Evolutionary conservation across 2,888 invertebrate genomes (phyloP).

Genomic region (Chloroclystis v-ata): DNA sequence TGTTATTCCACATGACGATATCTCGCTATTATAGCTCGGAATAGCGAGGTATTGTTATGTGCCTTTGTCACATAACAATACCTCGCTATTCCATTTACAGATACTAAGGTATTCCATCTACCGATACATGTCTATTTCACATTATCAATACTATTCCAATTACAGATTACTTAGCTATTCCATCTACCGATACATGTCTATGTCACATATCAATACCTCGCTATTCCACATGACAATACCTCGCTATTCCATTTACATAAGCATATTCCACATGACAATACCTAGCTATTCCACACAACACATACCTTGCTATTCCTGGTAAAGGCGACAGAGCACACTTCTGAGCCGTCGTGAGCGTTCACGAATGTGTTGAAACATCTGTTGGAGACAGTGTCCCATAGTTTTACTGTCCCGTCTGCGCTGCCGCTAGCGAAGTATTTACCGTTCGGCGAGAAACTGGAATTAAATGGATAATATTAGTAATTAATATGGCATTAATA

Average conservation of each 20-base stretch:
- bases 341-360: slow-evolving; percentile 95
- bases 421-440: slow-evolving; percentile 88
- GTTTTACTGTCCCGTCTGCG: slow-evolving; percentile 94
- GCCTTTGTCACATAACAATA: background rate
- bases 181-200: background rate
- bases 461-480: background rate
- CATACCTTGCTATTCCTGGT: slow-evolving; percentile 15
- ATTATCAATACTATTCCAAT: no score
- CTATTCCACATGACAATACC: background rate
- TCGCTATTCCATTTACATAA: background rate
- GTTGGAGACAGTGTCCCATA: slow-evolving; percentile 98
- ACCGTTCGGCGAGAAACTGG: slow-evolving; percentile 71
- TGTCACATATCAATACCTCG: background rate
- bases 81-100: background rate
- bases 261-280: background rate
- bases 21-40: slow-evolving; percentile 85
- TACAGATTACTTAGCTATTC: background rate
- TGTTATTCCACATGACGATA: slow-evolving; percentile 39
- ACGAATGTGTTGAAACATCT: slow-evolving; percentile 95
- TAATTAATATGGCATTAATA: no score
- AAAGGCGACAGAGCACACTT: slow-evolving; percentile 95
- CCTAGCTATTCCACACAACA: slow-evolving; percentile 17
- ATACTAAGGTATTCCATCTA: no score
- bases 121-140: no score
- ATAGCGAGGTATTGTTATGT: slow-evolving; percentile 78